Percentiles rank a stretch among this genome's conserved stretches.
phyloP scores from a whole-genome alignment of 2,888 invertebrate species.

The Cryptocephalus primarius region DNA sequence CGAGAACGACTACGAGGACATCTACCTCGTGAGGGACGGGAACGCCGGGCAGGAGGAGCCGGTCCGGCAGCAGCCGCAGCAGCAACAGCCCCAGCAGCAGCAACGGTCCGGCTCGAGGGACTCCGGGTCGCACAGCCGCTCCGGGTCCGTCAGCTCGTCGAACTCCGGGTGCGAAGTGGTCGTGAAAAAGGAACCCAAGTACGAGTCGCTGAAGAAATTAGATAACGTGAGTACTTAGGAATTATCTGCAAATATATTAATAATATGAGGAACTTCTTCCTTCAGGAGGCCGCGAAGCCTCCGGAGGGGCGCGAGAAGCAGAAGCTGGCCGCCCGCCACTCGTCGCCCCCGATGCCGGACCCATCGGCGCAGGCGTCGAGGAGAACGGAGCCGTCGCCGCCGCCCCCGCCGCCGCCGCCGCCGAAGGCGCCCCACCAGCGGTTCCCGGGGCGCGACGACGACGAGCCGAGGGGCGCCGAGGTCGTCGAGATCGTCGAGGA shows the following conservation, averaged over 20 bases:
- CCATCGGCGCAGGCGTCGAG: slow-evolving; percentile 7
- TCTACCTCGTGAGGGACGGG: slow-evolving; percentile 47
- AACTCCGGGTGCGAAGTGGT: slow-evolving; percentile 35
- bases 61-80: neutral
- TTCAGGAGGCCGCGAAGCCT: slow-evolving; percentile 1
- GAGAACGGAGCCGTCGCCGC: slow-evolving; percentile 34
- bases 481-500: slow-evolving; percentile 53
- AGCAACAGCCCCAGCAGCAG: no score
- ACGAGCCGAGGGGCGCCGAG: slow-evolving; percentile 29
- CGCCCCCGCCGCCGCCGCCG: slow-evolving; percentile 63
- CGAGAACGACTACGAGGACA: slow-evolving; percentile 73
- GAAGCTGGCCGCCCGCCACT: slow-evolving; percentile 31
- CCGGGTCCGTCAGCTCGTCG: slow-evolving; percentile 39
- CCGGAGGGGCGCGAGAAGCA: slow-evolving; percentile 31
- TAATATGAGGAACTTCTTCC: no score
- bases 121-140: slow-evolving; percentile 58
- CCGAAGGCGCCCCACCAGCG: slow-evolving; percentile 6
- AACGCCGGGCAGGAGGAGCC: no score
- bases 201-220: slow-evolving; percentile 3
- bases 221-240: slow-evolving; percentile 8
- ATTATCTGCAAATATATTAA: neutral
- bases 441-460: slow-evolving; percentile 13
- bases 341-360: slow-evolving; percentile 20
- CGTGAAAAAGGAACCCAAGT: slow-evolving; percentile 24
- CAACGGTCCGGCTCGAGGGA: slow-evolving; percentile 18